These are phyloP conservation scores for Misgurnus anguillicaudatus DNA, from an alignment of 2,113 vertebrate species.

Conservation along the genomic window DNA sequence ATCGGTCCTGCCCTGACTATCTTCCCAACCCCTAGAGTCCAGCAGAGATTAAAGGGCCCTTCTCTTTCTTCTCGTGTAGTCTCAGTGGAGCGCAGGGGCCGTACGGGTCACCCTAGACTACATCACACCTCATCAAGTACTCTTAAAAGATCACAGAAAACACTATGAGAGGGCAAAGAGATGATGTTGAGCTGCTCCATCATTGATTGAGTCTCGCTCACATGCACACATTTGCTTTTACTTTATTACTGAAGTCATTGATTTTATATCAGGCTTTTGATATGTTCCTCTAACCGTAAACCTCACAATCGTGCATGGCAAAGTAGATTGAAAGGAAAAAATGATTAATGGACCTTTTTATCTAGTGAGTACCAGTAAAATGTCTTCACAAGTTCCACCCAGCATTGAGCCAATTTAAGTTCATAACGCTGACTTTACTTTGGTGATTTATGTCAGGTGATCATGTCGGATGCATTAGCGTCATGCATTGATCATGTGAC, in stretches of 20 bases:
- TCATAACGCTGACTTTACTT: constrained; percentile 7
- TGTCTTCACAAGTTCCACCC: no score
- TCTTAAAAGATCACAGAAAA: constrained; percentile 28
- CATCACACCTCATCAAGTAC: constrained; percentile 38
- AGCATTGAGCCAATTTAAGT: not conserved
- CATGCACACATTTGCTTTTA: not conserved
- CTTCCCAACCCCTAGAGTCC: not conserved
- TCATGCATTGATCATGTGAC: constrained; percentile 34
- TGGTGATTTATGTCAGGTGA: constrained; percentile 29
- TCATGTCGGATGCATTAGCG: constrained; percentile 29
- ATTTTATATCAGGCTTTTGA: no score
- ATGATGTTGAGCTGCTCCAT: constrained; percentile 4
- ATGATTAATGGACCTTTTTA: no score
- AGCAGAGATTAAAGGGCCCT: constrained; percentile 11
- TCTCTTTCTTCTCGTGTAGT: not conserved
- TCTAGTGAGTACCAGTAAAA: no score
- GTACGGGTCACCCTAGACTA: not conserved
- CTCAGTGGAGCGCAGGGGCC: not conserved
- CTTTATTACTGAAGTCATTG: no score
- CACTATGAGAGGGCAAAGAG: constrained; percentile 9
- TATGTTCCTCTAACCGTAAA: no score
- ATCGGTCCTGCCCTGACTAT: not conserved
- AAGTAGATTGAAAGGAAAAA: no score
- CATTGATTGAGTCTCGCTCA: constrained; percentile 11
- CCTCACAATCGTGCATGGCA: no score